Evolutionary conservation across 2,113 vertebrate species (phyloP), one percentile per base, ranked within the genome.

Genomic region (Forbesichthys agassizii): DNA sequence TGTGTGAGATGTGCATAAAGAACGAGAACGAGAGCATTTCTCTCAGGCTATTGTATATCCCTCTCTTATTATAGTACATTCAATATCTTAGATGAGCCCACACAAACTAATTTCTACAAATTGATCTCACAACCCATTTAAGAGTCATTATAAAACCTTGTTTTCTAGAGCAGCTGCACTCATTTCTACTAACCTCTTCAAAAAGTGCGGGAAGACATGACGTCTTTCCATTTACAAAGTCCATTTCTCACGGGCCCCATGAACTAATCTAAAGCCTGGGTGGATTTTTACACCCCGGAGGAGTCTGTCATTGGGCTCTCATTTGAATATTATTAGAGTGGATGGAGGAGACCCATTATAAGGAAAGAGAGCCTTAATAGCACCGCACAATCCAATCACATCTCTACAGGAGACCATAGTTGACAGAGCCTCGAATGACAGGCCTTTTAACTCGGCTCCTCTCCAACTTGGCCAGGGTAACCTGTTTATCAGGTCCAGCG

Each of bases 241-340:
- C 36, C 48, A 71, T 83, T 83, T 75, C 88, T 88, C 80, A 63
- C 57, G 83, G 79, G 86, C 79, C 67, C 67, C 73, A 85, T 69
- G 20, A 84, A 78, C 49, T 90, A 85, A 84, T 81, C 87, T 81
- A 75, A 84, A 85, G 81, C 72, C 84, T 67, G 64, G 48, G 68
- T 73, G 81, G 83, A 90, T 85, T 75, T 33, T 68, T 79, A 61
- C 71, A 71, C 78, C 85, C 79, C 12, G 10, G 71, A 82, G 81
- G 74, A 88, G 75, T 77, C 73, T 84, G 81, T 84, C 78, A 78
- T 86, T 82, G 75, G 82, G 66, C 70, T 75, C 81, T 88, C 74
- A 89, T 89, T 85, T 89, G 80, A 91, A 92, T 90, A 90, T 79
- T 87, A 89, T 87, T 85, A 85, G 61, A 67, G 75, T 62, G 75